phyloP scores from a whole-genome alignment of 2,797 vertebrate genomes.

The Spheniscus humboldti region DNA sequence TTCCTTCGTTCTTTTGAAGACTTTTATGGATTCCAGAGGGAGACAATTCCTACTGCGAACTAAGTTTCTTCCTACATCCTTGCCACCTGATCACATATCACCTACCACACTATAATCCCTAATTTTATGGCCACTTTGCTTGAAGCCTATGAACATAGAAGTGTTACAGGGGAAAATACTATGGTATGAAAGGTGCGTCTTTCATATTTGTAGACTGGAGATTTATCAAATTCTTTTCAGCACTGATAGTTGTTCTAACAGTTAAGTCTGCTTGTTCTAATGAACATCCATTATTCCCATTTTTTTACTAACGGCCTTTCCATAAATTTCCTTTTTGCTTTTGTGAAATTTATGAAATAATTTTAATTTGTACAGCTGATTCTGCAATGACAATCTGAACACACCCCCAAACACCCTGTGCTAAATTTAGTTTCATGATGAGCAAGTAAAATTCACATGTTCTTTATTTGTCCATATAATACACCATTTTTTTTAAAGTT shows the following conservation, averaged over 20 bases:
- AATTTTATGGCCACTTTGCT: background rate
- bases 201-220: background rate
- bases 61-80: too few species aligned
- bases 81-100: background rate
- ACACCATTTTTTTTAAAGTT: conserved; percentile 77
- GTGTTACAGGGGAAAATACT: background rate
- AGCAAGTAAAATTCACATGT: conserved; percentile 91
- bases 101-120: background rate
- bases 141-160: background rate
- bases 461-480: conserved; percentile 96
- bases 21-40: background rate
- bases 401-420: background rate
- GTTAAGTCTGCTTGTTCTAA: background rate
- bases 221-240: background rate
- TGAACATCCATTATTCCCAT: background rate
- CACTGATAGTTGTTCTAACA: background rate
- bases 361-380: background rate
- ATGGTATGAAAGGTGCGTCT: background rate
- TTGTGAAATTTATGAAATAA: background rate
- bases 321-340: background rate
- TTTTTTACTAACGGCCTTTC: background rate
- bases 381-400: background rate
- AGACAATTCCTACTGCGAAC: background rate
- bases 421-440: conserved; percentile 78
- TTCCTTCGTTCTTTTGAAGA: background rate